Percentiles rank a stretch among this genome's conserved stretches.
Conservation (phyloP, 2,888 invertebrate genomes). For the Lamellibrachia satsuma region DNA sequence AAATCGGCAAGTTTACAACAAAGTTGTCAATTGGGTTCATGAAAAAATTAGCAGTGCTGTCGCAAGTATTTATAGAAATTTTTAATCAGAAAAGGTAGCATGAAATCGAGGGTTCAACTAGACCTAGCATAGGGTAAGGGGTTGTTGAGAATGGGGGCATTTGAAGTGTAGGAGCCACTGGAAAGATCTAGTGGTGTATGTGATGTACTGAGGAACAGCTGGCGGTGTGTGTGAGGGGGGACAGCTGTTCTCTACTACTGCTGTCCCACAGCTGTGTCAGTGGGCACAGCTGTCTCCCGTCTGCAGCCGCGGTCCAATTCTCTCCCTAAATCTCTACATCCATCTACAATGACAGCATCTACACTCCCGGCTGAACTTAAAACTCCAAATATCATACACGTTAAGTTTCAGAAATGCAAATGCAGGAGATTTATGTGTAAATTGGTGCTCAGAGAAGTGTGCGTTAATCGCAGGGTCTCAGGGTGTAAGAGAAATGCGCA, state of each 20-base stretch:
- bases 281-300: not conserved
- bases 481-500: too few relatives aligned
- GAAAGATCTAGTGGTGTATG: not conserved
- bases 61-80: not conserved
- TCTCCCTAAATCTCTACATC: not conserved
- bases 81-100: not conserved
- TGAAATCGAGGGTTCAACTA: too few relatives aligned
- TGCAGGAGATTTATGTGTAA: too few relatives aligned
- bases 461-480: too few relatives aligned
- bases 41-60: not conserved
- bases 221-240: not conserved
- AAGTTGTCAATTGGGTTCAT: not conserved
- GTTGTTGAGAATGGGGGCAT: too few relatives aligned
- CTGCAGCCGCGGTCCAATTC: not conserved
- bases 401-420: too few relatives aligned
- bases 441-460: too few relatives aligned
- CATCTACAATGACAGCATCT: not conserved
- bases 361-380: not conserved
- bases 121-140: too few relatives aligned
- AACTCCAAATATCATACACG: too few relatives aligned
- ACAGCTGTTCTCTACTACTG: not conserved
- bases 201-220: not conserved
- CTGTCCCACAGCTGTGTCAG: not conserved
- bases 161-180: too few relatives aligned
- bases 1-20: not conserved